These are phyloP conservation scores for Pandemis corylana DNA, from an alignment of 2,888 invertebrate species.

Conservation along the genomic window DNA sequence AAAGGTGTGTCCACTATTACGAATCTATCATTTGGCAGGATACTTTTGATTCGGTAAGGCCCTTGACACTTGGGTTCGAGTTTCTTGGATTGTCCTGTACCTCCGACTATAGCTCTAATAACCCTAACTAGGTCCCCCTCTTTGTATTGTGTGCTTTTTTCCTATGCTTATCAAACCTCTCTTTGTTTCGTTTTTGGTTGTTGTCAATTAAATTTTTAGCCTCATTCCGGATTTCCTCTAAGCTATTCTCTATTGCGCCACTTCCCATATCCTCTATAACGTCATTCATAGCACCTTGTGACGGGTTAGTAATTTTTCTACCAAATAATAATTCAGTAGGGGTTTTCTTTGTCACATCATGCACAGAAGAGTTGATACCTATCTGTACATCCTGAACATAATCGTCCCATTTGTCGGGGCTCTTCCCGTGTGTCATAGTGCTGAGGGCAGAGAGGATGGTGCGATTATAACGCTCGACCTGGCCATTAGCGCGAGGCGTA, in stretches of 20 bases:
- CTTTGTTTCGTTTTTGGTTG: too few species aligned
- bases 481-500: background rate
- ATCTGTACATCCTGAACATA: slow-evolving; percentile 39
- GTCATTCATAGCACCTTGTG: slow-evolving; percentile 10
- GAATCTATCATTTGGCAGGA: too few species aligned
- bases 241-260: too few species aligned
- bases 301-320: slow-evolving; percentile 4
- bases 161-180: too few species aligned
- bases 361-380: slow-evolving; percentile 41
- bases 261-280: too few species aligned
- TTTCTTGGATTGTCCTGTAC: background rate
- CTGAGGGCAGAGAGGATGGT: too few species aligned
- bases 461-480: background rate
- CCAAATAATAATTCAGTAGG: slow-evolving; percentile 46
- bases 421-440: too few species aligned
- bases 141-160: slow-evolving; percentile 17
- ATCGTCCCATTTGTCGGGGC: background rate
- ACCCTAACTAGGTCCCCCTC: background rate
- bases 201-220: too few species aligned
- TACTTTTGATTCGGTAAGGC: slow-evolving; percentile 4
- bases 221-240: too few species aligned
- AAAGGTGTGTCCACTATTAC: too few species aligned
- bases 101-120: background rate
- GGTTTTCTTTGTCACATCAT: slow-evolving; percentile 42
- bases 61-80: background rate